Evolutionary conservation across 2,888 invertebrate species (phyloP).

Genomic region (Oscheius sp.): DNA sequence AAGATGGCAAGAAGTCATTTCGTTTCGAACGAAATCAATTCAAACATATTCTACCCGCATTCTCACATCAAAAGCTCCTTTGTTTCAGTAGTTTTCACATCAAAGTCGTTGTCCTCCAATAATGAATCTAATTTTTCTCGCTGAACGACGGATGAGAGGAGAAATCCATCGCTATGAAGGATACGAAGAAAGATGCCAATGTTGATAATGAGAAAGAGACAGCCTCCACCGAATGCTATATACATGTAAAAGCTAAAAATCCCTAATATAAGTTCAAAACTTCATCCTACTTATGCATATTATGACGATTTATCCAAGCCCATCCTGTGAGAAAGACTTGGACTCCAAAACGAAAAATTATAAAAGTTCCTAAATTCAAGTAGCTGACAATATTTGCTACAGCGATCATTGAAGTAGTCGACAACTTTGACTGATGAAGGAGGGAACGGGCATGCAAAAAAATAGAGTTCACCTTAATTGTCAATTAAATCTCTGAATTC

Average conservation of each 20-base stretch:
- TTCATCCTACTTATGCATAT: constrained; percentile 41
- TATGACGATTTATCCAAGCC: constrained; percentile 48
- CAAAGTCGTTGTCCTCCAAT: constrained; percentile 55
- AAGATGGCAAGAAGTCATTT: constrained; percentile 3
- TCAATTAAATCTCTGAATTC: neutral
- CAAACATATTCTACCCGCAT: too few species aligned
- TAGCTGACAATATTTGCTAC: constrained; percentile 41
- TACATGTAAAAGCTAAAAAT: constrained; percentile 41
- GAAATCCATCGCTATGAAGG: constrained; percentile 50
- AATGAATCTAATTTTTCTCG: constrained; percentile 48
- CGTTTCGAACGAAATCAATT: neutral
- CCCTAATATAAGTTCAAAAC: neutral
- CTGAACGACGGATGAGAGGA: constrained; percentile 42
- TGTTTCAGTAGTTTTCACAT: constrained; percentile 36
- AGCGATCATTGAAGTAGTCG: constrained; percentile 46
- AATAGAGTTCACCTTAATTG: constrained; percentile 44
- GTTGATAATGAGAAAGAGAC: constrained; percentile 49
- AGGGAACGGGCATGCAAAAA: constrained; percentile 50
- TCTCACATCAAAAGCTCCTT: constrained; percentile 40
- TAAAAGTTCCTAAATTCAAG: constrained; percentile 42
- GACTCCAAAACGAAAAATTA: constrained; percentile 50
- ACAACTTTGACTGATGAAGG: constrained; percentile 45
- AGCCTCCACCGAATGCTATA: constrained; percentile 45
- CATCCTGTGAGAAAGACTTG: constrained; percentile 48
- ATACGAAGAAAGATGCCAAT: constrained; percentile 45